Base-by-base conservation (phyloP, 1,140 invertebrate genomes). In the Sitobion miscanthi region DNA sequence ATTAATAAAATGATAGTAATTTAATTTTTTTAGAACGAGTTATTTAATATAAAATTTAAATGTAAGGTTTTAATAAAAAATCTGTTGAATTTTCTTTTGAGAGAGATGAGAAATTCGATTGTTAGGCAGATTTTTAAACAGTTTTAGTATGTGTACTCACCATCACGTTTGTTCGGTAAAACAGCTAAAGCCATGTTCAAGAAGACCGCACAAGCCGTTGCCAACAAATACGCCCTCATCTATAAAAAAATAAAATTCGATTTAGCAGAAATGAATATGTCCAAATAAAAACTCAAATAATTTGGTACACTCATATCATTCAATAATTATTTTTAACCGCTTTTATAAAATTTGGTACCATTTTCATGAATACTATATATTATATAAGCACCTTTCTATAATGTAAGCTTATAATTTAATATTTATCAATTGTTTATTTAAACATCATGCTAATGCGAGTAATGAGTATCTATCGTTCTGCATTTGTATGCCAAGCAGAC, bases 101-200 rank as follows among this genome's bases (percentile, higher is more conserved):
- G 30, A 30, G 4, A 86, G 8, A 69, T 69, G 30, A 49, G 85
- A 87, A 87, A 49, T 30, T n/a, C 1, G 11, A 87, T 87, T 5
- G 25, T 25, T 30, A 17, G 25, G 25, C 5, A 87, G 30, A 42
- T 57, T 57, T 42, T 69, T n/a, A 17, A n/a, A 69, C 30, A 14
- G 62, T 69, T 69, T 8, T 69, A 17, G 9, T 91, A 21, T 57
- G 30, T 57, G 49, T 54, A 86, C 91, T 93, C 30, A 93, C 91
- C 35, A 45, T 93, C 91, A n/a, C 91, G 91, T 93, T 93, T 93
- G 21, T 86, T 93, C 2, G 47, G 91, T n/a, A 57, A 7, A 30
- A 86, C n/a, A 42, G 91, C 91, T 14, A 54, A 86, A 30, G 38
- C 54, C 9, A n/a, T 57, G 35, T 85, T 86, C 23, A 93, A n/a